Conservation (phyloP, 2,797 vertebrate genomes). For the Sebastes taczanowskii region DNA sequence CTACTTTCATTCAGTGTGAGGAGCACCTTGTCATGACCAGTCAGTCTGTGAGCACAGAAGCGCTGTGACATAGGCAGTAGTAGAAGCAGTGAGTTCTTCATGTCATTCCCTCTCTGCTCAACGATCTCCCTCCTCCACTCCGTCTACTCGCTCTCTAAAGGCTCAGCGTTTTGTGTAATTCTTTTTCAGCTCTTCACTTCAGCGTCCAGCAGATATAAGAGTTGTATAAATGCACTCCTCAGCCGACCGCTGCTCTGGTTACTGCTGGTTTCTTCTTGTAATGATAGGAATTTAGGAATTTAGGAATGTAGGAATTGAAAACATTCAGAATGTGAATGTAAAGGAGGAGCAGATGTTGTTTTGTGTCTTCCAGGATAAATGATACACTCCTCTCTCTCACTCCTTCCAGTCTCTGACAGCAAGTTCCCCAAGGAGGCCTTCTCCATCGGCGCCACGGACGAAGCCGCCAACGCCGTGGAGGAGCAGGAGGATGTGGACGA, state of each 20-base stretch:
- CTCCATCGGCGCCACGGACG: slow-evolving; percentile 81
- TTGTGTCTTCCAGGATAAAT: slow-evolving; percentile 24
- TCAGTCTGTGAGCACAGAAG: too few species aligned
- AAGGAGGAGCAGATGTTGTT: slow-evolving; percentile 36
- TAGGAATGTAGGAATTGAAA: slow-evolving; percentile 1
- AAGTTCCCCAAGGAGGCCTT: slow-evolving; percentile 84
- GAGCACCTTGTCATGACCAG: too few species aligned
- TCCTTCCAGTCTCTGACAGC: slow-evolving; percentile 82
- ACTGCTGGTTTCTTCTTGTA: neutral
- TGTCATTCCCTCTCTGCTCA: too few species aligned
- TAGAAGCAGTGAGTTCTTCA: too few species aligned
- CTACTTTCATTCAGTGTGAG: too few species aligned
- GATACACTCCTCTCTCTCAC: slow-evolving; percentile 22
- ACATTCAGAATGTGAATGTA: slow-evolving; percentile 9
- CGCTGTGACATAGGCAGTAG: too few species aligned
- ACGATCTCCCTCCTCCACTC: too few species aligned
- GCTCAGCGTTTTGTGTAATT: too few species aligned
- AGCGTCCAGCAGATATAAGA: too few species aligned
- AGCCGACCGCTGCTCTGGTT: slow-evolving; percentile 1
- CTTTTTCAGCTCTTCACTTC: too few species aligned
- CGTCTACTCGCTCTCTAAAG: too few species aligned
- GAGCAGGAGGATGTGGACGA: slow-evolving; percentile 86
- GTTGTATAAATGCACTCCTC: too few species aligned
- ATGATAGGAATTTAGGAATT: neutral
- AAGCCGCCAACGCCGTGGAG: slow-evolving; percentile 85